phyloP scores from a whole-genome alignment of 1,140 invertebrate species.

The Ceratina australensis region DNA sequence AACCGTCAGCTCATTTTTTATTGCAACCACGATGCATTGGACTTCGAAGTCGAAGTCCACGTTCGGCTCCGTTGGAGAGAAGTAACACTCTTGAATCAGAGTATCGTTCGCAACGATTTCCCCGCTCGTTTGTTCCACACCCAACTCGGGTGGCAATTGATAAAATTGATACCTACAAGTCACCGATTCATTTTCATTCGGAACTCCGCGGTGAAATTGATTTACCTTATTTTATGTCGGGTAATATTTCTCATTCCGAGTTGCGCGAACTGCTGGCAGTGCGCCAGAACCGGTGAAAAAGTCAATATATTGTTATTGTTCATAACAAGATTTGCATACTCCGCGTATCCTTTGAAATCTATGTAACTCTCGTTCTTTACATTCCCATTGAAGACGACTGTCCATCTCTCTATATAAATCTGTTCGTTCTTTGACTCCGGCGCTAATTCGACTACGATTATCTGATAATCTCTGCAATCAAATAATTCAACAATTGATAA shows the following conservation, averaged over 20 bases:
- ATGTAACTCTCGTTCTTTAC: constrained; percentile 60
- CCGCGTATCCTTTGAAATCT: constrained; percentile 68
- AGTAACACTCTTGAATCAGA: constrained; percentile 62
- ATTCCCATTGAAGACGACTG: constrained; percentile 65
- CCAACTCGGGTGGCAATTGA: constrained; percentile 54
- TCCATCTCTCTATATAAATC: constrained; percentile 69
- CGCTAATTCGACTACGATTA: constrained; percentile 66
- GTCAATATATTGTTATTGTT: constrained; percentile 45
- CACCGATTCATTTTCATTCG: not conserved
- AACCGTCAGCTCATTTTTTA: constrained; percentile 35
- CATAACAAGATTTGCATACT: constrained; percentile 62
- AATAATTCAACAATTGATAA: constrained; percentile 27
- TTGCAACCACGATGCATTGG: constrained; percentile 46
- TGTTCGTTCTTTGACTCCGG: constrained; percentile 54
- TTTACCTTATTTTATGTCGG: constrained; percentile 65
- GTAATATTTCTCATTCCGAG: constrained; percentile 66
- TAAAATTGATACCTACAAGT: constrained; percentile 57
- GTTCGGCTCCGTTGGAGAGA: constrained; percentile 52
- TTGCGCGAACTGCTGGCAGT: constrained; percentile 45
- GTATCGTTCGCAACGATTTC: constrained; percentile 66
- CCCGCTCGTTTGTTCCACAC: constrained; percentile 49
- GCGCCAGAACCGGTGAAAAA: constrained; percentile 59
- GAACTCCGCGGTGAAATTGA: constrained; percentile 12
- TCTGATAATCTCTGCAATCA: constrained; percentile 61
- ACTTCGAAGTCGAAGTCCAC: constrained; percentile 65